These are phyloP conservation scores for Dendrocincla fuliginosa DNA, from an alignment of 2,797 vertebrate species.

Conservation along the genomic window DNA sequence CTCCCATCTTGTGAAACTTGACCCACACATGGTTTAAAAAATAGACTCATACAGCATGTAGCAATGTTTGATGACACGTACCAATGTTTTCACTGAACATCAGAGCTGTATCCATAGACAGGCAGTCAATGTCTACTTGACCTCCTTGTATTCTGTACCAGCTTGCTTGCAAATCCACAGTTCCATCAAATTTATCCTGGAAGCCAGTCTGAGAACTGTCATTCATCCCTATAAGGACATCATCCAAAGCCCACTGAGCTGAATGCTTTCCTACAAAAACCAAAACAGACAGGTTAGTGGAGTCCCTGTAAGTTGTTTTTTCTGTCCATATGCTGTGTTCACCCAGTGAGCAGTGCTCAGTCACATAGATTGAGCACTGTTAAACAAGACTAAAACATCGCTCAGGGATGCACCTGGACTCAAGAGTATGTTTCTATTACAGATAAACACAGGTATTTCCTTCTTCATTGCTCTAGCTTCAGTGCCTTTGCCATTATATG, in stretches of 20 bases:
- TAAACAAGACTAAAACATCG: not conserved
- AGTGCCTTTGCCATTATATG: not conserved
- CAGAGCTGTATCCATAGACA: constrained; percentile 92
- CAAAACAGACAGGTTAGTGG: constrained; percentile 6
- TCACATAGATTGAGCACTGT: not conserved
- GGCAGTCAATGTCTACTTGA: constrained; percentile 92
- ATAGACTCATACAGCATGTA: not conserved
- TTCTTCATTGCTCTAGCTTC: not conserved
- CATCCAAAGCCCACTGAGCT: constrained; percentile 96
- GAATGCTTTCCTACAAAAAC: constrained; percentile 88
- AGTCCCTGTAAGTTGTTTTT: not conserved
- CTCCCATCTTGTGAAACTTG: not conserved
- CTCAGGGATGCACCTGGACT: not conserved
- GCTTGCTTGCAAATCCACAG: constrained; percentile 88
- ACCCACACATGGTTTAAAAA: not conserved
- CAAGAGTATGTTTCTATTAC: not conserved
- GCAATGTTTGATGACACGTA: constrained; percentile 35
- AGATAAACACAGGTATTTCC: not conserved
- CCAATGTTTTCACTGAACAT: constrained; percentile 90
- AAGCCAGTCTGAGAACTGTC: constrained; percentile 96
- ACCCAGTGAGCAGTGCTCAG: not conserved
- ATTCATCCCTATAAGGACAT: constrained; percentile 96
- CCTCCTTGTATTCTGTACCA: constrained; percentile 98
- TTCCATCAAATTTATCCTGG: constrained; percentile 94
- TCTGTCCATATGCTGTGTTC: not conserved